Base-by-base conservation (phyloP, 2,888 invertebrate species). In the Vandiemenella viatica region DNA sequence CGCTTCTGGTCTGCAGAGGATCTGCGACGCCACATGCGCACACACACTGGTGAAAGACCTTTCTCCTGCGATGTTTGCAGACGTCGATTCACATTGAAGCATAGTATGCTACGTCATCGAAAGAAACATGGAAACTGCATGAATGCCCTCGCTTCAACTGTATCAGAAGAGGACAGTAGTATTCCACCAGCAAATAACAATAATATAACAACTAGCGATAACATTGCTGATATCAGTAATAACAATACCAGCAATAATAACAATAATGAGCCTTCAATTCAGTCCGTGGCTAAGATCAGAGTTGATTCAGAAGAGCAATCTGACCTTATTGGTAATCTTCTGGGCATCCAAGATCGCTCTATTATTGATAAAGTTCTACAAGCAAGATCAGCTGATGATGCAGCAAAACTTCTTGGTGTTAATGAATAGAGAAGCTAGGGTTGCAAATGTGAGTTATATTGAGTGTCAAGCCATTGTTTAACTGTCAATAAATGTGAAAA, bases 1-100 rank as follows among this genome's bases (percentile, higher is more conserved):
- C 80, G 91, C 43, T 93, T 93, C 69, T 92, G 91, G 91, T 92
- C 92, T 0, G 87, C 91, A 0, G 92, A 93, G 64, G 93, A 95
- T 65, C 70, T 93, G 5, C 75, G 92, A 0, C 78, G 92, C 0
- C 95, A 95, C 66, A 92, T 93, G 89, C 73, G 91, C 17, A 92
- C 91, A 0, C 93, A 95, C 64, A 87, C 88, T 0, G 91, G 91
- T 0, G 92, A 92, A 62, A 70, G 91, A 1, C 92, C 92, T 0
- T 93, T 91, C 65, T 85, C 86, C 51, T 93, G 92, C 63, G 88
- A 90, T 65, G 80, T 90, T 40, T 93, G 93, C 65, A 70, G 83
- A 32, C 75, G 91, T 5, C 77, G 86, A 54, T 93, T 93, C 68
- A 92, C 92, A 0, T 69, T 93, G 43, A 93, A 93, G 62, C 92